Conservation (phyloP, 2,797 vertebrate genomes). For the Coreius guichenoti region DNA sequence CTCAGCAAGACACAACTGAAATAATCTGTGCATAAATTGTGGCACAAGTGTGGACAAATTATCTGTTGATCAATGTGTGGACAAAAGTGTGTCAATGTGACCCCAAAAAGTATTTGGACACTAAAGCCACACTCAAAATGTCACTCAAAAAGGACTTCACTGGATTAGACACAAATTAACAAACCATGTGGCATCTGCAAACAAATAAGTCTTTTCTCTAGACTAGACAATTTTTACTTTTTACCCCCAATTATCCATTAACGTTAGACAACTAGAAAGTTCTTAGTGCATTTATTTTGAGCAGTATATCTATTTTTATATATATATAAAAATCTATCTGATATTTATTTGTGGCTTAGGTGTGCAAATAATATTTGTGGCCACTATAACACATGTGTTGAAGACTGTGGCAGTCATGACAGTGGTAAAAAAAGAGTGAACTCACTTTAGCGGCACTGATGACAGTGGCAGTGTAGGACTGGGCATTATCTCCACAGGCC, state of each 20-base stretch:
- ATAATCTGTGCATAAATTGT: slow-evolving; percentile 4
- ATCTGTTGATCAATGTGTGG: not conserved
- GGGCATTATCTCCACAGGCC: slow-evolving; percentile 96
- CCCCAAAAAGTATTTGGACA: not conserved
- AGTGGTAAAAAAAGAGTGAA: slow-evolving; percentile 51
- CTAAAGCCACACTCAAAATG: not conserved
- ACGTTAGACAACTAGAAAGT: not conserved
- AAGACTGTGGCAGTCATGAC: not conserved
- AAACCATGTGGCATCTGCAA: not conserved
- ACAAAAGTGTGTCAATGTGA: not conserved
- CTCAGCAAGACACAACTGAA: slow-evolving; percentile 1
- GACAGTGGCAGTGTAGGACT: slow-evolving; percentile 98
- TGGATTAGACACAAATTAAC: not conserved
- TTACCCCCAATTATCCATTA: not conserved
- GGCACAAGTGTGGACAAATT: slow-evolving; percentile 1
- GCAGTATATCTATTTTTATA: not conserved
- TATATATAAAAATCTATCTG: too few relatives aligned
- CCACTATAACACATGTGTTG: not conserved
- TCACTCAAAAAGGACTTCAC: not conserved
- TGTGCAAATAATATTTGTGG: not conserved
- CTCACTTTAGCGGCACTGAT: slow-evolving; percentile 99
- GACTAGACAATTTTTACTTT: not conserved
- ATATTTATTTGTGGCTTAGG: not conserved
- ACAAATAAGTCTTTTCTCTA: slow-evolving; percentile 2
- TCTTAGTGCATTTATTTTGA: not conserved